These are phyloP conservation scores for Pyrocephalus nanus DNA, from an alignment of 2,797 vertebrate genomes.

Conservation along the genomic window DNA sequence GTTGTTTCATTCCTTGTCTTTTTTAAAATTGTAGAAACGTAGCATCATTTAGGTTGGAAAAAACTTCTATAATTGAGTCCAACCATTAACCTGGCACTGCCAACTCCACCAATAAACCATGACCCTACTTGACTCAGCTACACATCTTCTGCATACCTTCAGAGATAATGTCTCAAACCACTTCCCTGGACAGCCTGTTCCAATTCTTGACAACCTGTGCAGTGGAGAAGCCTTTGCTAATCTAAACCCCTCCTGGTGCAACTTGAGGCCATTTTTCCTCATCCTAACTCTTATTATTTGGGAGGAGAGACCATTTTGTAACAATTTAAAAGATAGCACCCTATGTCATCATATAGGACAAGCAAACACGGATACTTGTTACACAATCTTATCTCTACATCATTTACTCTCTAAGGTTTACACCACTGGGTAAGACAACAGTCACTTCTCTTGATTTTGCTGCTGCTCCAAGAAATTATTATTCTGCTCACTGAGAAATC, in stretches of 20 bases:
- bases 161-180: background rate
- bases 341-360: background rate
- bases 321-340: background rate
- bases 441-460: background rate
- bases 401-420: background rate
- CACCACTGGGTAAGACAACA: background rate
- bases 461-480: background rate
- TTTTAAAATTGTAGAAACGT: accelerated
- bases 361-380: background rate
- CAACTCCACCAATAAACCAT: background rate
- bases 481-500: background rate
- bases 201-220: background rate
- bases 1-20: background rate
- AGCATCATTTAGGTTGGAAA: background rate
- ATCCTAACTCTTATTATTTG: background rate
- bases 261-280: background rate
- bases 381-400: background rate
- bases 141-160: too few species aligned
- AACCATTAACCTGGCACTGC: background rate
- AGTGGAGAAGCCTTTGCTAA: background rate
- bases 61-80: background rate
- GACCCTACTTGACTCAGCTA: background rate
- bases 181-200: background rate
- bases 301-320: background rate
- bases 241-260: background rate